Percentiles rank a stretch among this genome's conserved stretches.
Evolutionary conservation across 2,113 vertebrate species (phyloP).

Genomic region (Mormoops blainvillei): DNA sequence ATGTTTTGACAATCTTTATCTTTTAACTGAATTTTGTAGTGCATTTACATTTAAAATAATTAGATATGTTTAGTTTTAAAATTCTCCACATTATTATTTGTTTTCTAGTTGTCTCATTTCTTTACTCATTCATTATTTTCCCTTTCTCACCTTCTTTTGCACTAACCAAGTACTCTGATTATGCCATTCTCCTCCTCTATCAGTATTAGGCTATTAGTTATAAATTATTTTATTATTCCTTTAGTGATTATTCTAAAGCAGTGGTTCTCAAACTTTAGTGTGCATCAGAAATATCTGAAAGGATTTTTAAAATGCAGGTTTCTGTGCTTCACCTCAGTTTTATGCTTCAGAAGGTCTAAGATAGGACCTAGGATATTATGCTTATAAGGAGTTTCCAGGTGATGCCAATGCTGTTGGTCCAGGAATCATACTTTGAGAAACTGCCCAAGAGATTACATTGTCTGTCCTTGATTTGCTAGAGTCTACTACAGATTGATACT

Average conservation of each 20-base stretch:
- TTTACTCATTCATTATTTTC: neutral
- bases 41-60: conserved; percentile 1
- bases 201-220: neutral
- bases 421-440: neutral
- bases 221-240: neutral
- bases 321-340: neutral
- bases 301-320: neutral
- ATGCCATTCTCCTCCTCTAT: neutral
- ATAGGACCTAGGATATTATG: neutral
- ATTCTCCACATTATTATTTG: neutral
- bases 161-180: neutral
- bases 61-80: neutral
- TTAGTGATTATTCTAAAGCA: neutral
- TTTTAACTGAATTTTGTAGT: neutral
- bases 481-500: neutral
- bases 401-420: neutral
- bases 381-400: neutral
- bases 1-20: too few relatives aligned
- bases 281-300: neutral
- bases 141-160: neutral
- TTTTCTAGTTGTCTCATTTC: neutral
- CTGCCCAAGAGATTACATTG: neutral
- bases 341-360: neutral
- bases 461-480: neutral
- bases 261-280: neutral